Evolutionary conservation across 2,888 invertebrate genomes (phyloP), one percentile per base, ranked within the genome.

Genomic region (Taenaris catops): DNA sequence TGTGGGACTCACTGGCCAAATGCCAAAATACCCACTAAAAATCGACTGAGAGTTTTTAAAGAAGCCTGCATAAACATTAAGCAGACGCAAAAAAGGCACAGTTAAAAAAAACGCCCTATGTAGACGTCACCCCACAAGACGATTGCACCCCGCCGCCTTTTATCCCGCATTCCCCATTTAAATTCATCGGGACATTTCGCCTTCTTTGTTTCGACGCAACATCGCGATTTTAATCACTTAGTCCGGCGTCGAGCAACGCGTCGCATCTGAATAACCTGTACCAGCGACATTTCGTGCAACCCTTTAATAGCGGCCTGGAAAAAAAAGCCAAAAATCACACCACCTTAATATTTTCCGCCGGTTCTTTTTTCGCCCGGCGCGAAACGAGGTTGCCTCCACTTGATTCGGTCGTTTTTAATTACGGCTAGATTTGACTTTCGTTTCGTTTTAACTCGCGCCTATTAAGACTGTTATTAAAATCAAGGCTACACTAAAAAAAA

Each of bases 171-270:
- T 27, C 28, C 41, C 68, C 69, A 76, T 80, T 79, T 73, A 78
- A 78, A 79, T 79, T 74, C 76, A 76, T 76, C 76, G 63, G 63
- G 61, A 71, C 70, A 63, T 66, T 72, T 60, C 64, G 55, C 55
- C 53, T 53, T 53, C 72, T 75, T 75, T 80, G 76, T 80, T 58
- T 58, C 54, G 45, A 51, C 51, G 65, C 71, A 58, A 61, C 59
- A 58, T 58, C 66, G 63, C 69, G 68, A 71, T 71, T 76, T 75
- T 80, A 80, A 81, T 83, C 80, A 81, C 79, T 80, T 74, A 80
- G 70, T 59, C 61, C 58, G 63, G 32, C 32, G 32, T 7, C 32
- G 32, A 20, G 31, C 25, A 18, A 56, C 70, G 71, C 68, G 58
- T 49, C 60, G 35, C 34, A 34, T 32, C 34, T 33, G 34, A 34